These are phyloP conservation scores for Sitta europaea DNA, from an alignment of 2,113 vertebrate species.

Conservation along the genomic window DNA sequence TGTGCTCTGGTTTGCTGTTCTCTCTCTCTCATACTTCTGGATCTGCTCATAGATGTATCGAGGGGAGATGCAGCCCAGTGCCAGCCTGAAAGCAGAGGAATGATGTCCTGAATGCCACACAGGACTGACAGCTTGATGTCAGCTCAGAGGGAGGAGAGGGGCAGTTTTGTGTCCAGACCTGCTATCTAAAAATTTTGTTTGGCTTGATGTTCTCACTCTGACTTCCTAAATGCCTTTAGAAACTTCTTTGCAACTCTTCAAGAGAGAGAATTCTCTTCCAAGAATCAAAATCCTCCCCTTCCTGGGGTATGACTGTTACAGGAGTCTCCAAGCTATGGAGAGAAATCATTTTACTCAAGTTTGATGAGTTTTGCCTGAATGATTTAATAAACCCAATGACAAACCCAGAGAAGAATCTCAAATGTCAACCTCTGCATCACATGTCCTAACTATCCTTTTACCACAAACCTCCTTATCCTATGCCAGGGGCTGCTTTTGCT, in stretches of 20 bases:
- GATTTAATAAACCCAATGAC: neutral
- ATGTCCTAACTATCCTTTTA: neutral
- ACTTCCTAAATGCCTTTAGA: neutral
- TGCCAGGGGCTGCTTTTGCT: neutral
- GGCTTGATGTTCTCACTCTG: neutral
- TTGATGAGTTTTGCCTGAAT: neutral
- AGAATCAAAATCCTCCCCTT: neutral
- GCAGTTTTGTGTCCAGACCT: neutral
- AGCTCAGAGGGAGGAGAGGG: neutral
- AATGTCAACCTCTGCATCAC: neutral
- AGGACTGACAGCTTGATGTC: neutral
- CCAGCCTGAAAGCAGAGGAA: constrained; percentile 73
- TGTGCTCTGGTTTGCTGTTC: constrained; percentile 80
- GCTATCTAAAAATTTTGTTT: neutral
- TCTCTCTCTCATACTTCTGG: constrained; percentile 75
- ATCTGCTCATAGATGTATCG: constrained; percentile 81
- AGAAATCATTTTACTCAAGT: neutral
- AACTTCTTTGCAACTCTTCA: neutral
- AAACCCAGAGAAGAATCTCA: neutral
- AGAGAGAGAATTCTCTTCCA: neutral
- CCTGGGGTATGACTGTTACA: neutral
- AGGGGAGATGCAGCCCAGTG: constrained; percentile 80
- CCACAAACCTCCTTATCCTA: neutral
- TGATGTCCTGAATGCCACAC: neutral
- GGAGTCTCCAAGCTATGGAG: neutral